A percentile compares a stretch with the other conserved stretches of the same genome.
Evolutionary conservation across 2,797 vertebrate genomes (phyloP).

Genomic region (Menidia menidia): DNA sequence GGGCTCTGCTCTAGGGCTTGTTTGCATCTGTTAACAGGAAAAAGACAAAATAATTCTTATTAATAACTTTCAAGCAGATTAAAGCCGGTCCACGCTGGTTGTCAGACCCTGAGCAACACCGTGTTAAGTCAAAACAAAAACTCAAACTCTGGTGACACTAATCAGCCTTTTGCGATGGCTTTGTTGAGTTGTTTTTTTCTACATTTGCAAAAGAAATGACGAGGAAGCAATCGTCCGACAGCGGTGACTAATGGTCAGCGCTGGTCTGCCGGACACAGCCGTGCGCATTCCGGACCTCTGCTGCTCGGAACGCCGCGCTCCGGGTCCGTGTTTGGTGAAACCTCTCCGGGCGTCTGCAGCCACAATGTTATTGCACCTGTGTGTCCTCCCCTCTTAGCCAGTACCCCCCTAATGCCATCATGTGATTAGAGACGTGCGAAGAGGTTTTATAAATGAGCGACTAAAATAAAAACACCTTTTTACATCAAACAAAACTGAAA

Average conservation of each 20-base stretch:
- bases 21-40: conserved; percentile 41
- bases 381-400: not conserved
- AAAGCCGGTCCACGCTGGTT: conserved; percentile 14
- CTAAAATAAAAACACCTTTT: no score
- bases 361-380: conserved; percentile 4
- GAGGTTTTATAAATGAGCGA: no score
- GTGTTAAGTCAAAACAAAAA: no score
- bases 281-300: not conserved
- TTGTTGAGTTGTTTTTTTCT: no score
- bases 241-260: no score
- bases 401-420: not conserved
- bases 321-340: not conserved
- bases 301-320: not conserved
- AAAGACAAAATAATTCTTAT: conserved; percentile 24
- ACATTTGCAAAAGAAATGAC: no score
- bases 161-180: no score
- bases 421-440: no score
- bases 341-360: not conserved
- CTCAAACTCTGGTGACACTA: no score
- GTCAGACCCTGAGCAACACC: no score
- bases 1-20: conserved; percentile 25
- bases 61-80: conserved; percentile 46
- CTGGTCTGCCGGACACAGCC: not conserved
- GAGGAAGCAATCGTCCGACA: no score
- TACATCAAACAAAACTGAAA: no score